Evolutionary conservation across 1,140 invertebrate genomes (phyloP), one percentile per base, ranked within the genome.

Genomic region (Drosophila nikananu): DNA sequence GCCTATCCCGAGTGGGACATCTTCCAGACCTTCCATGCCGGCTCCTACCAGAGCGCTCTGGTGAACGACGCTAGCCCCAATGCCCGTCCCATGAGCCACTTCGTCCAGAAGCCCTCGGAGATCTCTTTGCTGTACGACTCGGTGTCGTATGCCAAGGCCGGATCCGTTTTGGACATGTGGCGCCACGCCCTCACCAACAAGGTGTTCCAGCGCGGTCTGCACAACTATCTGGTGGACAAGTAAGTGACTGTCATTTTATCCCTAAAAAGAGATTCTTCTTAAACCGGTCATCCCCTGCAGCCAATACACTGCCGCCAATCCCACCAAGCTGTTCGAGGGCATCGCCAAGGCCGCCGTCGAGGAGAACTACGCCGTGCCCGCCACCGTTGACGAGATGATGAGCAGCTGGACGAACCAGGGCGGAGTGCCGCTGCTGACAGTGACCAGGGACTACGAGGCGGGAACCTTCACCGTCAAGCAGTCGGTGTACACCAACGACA

Each of bases 141-240:
- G 5, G 97, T 98, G 21, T 96, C 97, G 2, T 98, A 98, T 87
- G 94, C 94, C 80, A 79, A 86, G 95, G 94, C 94, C 60, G 94
- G 94, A 54, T 94, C 93, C 13, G 94, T 99, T 21, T 96, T 99
- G 32, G 94, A 98, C 52, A 99, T 99, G 98, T 98, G 99, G 97
- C 95, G 97, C 74, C 95, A 97, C 92, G 98, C 98, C 76, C 94
- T 99, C 1, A 97, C 97, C 1, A 95, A 96, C 23, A 93, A 95
- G n/a, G 96, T 96, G 2, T 99, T 99, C 93, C 96, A 96, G 75
- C 94, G 94, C 51, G 98, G 97, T 35, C 93, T 98, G 2, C 95
- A 96, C 0, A 96, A 96, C 83, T 98, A 97, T 87, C 93, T 97
- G 27, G 95, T 95, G 8, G 94, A 92, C 48, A 96, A 95, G 95